Base-by-base conservation (phyloP, 2,888 invertebrate species). In the Apomyelois bistriatella region DNA sequence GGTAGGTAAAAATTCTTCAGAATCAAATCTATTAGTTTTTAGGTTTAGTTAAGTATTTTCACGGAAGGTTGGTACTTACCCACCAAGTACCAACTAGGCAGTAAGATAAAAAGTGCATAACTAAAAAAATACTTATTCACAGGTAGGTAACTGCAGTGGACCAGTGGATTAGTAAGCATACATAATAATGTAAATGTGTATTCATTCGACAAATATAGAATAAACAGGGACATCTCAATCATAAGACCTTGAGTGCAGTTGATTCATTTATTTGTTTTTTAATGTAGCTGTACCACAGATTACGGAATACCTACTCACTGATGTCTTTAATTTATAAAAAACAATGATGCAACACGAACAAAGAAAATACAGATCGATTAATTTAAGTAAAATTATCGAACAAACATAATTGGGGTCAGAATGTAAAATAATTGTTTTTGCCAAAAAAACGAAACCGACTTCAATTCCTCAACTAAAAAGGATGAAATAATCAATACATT, bases 331-430 rank as follows among this genome's bases (percentile, higher is more conserved):
- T 5, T 22, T 22, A 3, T 22, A 22, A 22, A 40, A 40, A 28
- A n/a, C 10, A 30, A 13, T 35, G 46, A 32, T 3, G n/a, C 46
- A 15, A 32, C 12, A 28, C 6, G 10, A 10, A 10, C 8, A 17
- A 15, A 10, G 17, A 1, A 47, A 46, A 13, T 47, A 32, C n/a
- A 10, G 16, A 12, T 7, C n/a, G 4, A 5, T 17, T 15, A 46
- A 13, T 28, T 28, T n/a, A 36, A 36, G 47, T 36, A 2, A 35
- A 47, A 47, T n/a, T 16, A 7, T 16, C 36, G 12, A 36, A 48
- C 35, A 56, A 53, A 55, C n/a, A n/a, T n/a, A 53, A 56, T 53
- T 53, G 16, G 48, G 55, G 53, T 46, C 46, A 51, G 5, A 38
- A 13, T 32, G 37, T 48, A 38, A 48, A 56, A n/a, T n/a, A n/a